Conservation (phyloP, 2,113 vertebrate species). For the Gallinago media region DNA sequence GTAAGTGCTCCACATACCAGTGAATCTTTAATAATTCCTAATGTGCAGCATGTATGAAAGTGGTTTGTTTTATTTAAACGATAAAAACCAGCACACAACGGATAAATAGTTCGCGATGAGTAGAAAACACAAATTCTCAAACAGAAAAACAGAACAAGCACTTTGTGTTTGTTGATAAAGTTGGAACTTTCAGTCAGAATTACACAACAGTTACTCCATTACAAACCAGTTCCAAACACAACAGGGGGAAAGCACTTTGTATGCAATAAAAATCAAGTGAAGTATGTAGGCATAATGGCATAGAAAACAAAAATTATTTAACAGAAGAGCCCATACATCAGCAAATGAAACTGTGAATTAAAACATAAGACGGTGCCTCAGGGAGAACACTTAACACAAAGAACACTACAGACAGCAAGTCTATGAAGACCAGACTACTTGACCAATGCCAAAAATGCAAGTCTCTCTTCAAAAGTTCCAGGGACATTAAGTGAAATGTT, state of each 20-base stretch:
- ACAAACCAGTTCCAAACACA: conserved; percentile 30
- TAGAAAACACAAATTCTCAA: neutral
- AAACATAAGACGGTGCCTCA: conserved; percentile 49
- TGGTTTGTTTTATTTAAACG: neutral
- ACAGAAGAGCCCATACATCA: conserved; percentile 69
- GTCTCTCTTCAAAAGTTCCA: conserved; percentile 21
- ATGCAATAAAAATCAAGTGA: conserved; percentile 36
- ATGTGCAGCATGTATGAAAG: neutral
- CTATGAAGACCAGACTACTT: conserved; percentile 41
- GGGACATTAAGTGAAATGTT: conserved; percentile 26
- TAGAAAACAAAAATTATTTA: conserved; percentile 59
- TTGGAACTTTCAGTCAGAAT: conserved; percentile 4
- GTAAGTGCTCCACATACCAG: conserved; percentile 36
- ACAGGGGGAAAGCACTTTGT: neutral
- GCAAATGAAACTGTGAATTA: conserved; percentile 59
- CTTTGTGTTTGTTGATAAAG: neutral
- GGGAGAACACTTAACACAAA: conserved; percentile 63
- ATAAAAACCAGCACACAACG: neutral
- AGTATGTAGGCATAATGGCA: conserved; percentile 42
- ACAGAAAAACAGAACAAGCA: conserved; percentile 23
- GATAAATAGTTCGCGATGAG: neutral
- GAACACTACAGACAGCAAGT: conserved; percentile 37
- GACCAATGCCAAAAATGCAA: conserved; percentile 39
- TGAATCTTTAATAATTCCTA: conserved; percentile 7
- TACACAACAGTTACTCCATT: neutral